Evolutionary conservation across 1,140 invertebrate genomes (phyloP).

Genomic region (Agrilus planipennis): DNA sequence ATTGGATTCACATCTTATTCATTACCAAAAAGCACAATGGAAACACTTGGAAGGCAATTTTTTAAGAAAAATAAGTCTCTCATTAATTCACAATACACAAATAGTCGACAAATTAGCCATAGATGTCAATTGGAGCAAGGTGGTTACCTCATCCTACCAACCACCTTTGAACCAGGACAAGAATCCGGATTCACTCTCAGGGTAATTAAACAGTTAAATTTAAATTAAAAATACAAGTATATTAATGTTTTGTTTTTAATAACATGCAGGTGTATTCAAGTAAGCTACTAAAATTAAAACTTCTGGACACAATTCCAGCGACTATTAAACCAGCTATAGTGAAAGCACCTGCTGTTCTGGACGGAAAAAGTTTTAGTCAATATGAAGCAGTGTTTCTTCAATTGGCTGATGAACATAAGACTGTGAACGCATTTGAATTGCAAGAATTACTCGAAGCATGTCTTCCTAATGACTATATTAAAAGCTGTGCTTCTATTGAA

Average conservation of each 20-base stretch:
- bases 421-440: constrained; percentile 83
- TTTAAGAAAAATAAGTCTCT: constrained; percentile 83
- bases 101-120: constrained; percentile 64
- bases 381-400: constrained; percentile 86
- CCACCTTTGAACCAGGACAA: constrained; percentile 83
- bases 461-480: constrained; percentile 90
- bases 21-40: constrained; percentile 53
- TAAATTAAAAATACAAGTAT: too few relatives aligned
- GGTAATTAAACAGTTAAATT: too few relatives aligned
- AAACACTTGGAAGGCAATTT: constrained; percentile 58
- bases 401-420: constrained; percentile 75
- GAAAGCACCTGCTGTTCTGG: constrained; percentile 52
- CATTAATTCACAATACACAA: constrained; percentile 84
- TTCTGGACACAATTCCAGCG: constrained; percentile 63
- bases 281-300: constrained; percentile 71
- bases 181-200: constrained; percentile 76
- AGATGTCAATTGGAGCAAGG: constrained; percentile 73
- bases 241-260: too few relatives aligned
- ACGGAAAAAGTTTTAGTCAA: constrained; percentile 66
- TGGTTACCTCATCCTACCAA: constrained; percentile 75
- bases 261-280: too few relatives aligned
- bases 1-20: constrained; percentile 87
- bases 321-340: constrained; percentile 60
- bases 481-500: constrained; percentile 85
- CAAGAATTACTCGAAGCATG: constrained; percentile 85